These are phyloP conservation scores for Ambastaia sidthimunki DNA, from an alignment of 2,797 vertebrate species.

Conservation along the genomic window DNA sequence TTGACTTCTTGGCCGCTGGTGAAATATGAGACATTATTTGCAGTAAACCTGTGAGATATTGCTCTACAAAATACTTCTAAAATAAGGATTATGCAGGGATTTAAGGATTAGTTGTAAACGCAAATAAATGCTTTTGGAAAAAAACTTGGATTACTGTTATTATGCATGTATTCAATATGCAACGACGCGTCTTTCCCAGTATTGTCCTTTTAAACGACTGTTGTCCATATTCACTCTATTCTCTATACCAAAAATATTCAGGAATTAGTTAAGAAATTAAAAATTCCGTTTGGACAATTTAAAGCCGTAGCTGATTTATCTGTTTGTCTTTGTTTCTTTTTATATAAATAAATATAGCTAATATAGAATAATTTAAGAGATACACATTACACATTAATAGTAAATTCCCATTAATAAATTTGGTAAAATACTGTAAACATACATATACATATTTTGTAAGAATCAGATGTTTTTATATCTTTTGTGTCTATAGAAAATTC, in stretches of 20 bases:
- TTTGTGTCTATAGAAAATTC: no score
- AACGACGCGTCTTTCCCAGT: background rate
- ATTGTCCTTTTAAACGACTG: background rate
- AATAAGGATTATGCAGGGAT: slow-evolving; percentile 15
- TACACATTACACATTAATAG: no score
- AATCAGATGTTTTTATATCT: background rate
- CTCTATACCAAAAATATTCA: no score
- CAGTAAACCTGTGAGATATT: background rate
- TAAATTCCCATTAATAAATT: no score
- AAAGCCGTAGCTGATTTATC: no score
- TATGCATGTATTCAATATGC: background rate
- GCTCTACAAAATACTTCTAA: background rate
- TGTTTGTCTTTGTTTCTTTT: no score
- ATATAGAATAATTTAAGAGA: background rate
- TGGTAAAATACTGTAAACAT: no score
- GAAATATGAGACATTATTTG: background rate
- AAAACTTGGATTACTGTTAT: slow-evolving; percentile 6
- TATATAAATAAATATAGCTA: no score
- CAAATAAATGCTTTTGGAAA: slow-evolving; percentile 13
- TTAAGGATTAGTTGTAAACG: slow-evolving; percentile 9
- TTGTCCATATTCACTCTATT: background rate
- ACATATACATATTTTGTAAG: background rate
- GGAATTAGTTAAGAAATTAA: no score
- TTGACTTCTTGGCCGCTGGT: background rate
- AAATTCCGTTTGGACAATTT: no score